A percentile compares a stretch with the other conserved stretches of the same genome.
These are phyloP conservation scores for Caenorhabditis latens DNA, from an alignment of 1,140 invertebrate species.

Conservation along the genomic window DNA sequence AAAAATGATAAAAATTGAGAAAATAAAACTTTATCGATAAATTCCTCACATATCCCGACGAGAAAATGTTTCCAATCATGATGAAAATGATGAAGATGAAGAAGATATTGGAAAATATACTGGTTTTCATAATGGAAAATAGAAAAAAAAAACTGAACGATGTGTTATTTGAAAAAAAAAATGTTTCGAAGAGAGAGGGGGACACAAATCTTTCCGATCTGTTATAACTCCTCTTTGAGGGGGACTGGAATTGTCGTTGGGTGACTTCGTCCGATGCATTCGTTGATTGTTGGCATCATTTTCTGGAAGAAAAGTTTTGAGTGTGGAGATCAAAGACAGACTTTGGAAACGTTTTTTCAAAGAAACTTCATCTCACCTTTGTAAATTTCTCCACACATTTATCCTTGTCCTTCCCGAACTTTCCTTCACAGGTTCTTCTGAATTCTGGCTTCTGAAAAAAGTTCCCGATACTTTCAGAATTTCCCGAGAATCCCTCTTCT, in stretches of 20 bases:
- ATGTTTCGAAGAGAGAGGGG: not conserved
- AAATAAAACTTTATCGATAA: not conserved
- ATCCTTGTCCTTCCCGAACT: not conserved
- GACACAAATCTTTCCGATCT: slow-evolving; percentile 4
- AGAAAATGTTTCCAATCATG: not conserved
- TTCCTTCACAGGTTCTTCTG: not conserved
- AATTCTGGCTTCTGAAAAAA: slow-evolving; percentile 5
- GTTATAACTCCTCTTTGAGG: slow-evolving; percentile 5
- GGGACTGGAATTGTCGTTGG: not conserved
- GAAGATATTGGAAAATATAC: not conserved
- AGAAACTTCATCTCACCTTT: not conserved
- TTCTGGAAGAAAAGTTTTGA: not conserved
- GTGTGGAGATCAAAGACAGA: not conserved
- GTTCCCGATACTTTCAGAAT: too few species aligned
- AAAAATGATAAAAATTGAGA: not conserved
- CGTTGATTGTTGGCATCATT: slow-evolving; percentile 40
- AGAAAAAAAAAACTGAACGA: not conserved
- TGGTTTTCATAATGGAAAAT: slow-evolving; percentile 5
- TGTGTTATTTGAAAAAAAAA: not conserved
- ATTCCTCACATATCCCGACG: slow-evolving; percentile 38
- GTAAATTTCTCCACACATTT: slow-evolving; percentile 35
- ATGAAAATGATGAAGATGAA: not conserved
- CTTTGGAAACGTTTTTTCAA: too few species aligned
- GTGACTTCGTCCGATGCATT: slow-evolving; percentile 6
- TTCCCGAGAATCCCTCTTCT: not conserved